Conservation (phyloP, 2,797 vertebrate species). For the Presbytis comata region DNA sequence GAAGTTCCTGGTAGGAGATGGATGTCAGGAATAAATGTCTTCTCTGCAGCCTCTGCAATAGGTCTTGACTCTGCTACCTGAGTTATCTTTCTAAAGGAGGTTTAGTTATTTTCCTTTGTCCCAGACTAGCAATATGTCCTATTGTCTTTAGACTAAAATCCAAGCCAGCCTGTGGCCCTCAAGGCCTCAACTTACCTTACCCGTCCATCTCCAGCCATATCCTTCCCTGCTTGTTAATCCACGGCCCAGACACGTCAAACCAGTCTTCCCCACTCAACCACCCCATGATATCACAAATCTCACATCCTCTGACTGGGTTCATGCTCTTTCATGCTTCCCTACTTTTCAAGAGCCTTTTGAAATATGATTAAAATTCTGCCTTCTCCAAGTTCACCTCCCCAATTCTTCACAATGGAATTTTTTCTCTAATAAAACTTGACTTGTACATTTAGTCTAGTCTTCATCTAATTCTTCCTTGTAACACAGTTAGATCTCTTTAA, state of each 20-base stretch:
- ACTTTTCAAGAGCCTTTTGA: background rate
- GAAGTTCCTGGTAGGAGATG: background rate
- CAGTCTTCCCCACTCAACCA: background rate
- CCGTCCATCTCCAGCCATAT: background rate
- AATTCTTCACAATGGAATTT: background rate
- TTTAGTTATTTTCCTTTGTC: background rate
- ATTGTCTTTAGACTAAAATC: background rate
- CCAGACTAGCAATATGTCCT: background rate
- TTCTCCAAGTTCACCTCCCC: background rate
- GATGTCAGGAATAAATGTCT: background rate
- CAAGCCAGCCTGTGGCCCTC: background rate
- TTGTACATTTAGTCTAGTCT: background rate
- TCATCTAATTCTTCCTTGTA: background rate
- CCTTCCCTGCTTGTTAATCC: background rate
- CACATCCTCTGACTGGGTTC: background rate
- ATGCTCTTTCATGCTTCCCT: background rate
- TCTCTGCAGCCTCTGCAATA: background rate
- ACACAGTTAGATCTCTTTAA: background rate
- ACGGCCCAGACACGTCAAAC: background rate
- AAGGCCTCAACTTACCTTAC: background rate
- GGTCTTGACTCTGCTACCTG: background rate
- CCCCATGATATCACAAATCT: rapidly evolving
- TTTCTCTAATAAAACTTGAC: background rate
- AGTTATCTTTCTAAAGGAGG: background rate
- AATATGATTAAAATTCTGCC: background rate